phyloP scores from a whole-genome alignment of 2,888 invertebrate species.

The Brenthis ino region DNA sequence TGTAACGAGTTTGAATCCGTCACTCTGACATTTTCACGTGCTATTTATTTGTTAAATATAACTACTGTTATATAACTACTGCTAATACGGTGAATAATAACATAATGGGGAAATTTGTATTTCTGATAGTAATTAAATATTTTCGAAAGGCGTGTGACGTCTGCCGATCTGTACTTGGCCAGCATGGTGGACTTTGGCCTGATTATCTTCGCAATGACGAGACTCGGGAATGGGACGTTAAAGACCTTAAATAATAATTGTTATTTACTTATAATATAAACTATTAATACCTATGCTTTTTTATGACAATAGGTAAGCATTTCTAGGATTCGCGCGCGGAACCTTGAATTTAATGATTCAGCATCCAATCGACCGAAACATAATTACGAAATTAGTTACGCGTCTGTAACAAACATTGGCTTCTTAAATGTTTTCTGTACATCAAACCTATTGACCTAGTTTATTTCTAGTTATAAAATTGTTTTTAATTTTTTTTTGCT shows the following conservation, averaged over 20 bases:
- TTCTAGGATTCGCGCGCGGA: conserved; percentile 24
- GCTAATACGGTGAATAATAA: too few relatives aligned
- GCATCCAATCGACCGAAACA: conserved; percentile 45
- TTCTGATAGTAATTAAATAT: too few relatives aligned
- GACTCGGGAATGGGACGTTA: too few relatives aligned
- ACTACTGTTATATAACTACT: too few relatives aligned
- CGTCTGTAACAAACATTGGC: conserved; percentile 25
- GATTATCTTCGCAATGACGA: too few relatives aligned
- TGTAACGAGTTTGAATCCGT: too few relatives aligned
- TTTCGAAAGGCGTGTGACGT: too few relatives aligned
- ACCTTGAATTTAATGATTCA: conserved; percentile 46
- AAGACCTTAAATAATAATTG: background rate
- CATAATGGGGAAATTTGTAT: too few relatives aligned
- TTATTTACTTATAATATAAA: background rate
- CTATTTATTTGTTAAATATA: too few relatives aligned
- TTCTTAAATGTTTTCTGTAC: conserved; percentile 24
- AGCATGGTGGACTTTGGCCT: too few relatives aligned
- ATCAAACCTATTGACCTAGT: conserved; percentile 31
- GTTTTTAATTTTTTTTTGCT: background rate
- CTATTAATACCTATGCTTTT: background rate
- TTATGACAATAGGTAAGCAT: conserved; percentile 20
- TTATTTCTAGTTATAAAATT: conserved; percentile 6
- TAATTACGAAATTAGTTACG: conserved; percentile 38
- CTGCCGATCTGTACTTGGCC: too few relatives aligned
- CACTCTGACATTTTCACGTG: too few relatives aligned